Evolutionary conservation across 2,113 vertebrate genomes (phyloP).

Genomic region (Siniperca chuatsi): DNA sequence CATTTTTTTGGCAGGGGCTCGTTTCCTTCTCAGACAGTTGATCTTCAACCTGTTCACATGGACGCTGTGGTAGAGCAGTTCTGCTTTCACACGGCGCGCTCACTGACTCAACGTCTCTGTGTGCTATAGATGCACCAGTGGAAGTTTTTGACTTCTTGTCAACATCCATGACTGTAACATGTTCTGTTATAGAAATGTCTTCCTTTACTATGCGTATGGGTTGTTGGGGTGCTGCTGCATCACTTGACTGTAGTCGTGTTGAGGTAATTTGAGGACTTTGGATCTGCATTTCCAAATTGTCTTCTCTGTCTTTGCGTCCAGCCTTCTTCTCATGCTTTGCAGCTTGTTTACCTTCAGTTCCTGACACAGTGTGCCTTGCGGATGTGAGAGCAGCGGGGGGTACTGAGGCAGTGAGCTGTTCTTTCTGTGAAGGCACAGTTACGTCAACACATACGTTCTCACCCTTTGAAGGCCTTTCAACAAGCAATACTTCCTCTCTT

Average conservation of each 20-base stretch:
- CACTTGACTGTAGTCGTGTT: slow-evolving; percentile 11
- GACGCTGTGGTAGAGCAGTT: slow-evolving; percentile 25
- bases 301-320: background rate
- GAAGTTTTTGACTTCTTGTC: slow-evolving; percentile 48
- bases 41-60: slow-evolving; percentile 46
- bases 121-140: slow-evolving; percentile 18
- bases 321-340: slow-evolving; percentile 22
- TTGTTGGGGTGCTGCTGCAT: slow-evolving; percentile 37
- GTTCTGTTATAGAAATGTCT: slow-evolving; percentile 2
- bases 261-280: slow-evolving; percentile 10
- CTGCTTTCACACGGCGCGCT: slow-evolving; percentile 22
- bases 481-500: background rate
- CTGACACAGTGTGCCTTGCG: background rate
- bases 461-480: slow-evolving; percentile 23
- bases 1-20: slow-evolving; percentile 56
- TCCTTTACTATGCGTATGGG: background rate
- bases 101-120: slow-evolving; percentile 1
- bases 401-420: background rate
- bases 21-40: slow-evolving; percentile 63
- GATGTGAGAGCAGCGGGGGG: slow-evolving; percentile 5
- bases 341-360: slow-evolving; percentile 20
- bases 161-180: slow-evolving; percentile 28
- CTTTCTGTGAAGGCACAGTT: slow-evolving; percentile 27
- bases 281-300: slow-evolving; percentile 29
- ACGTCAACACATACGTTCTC: background rate